Conservation (phyloP, 2,113 vertebrate species). For the Indicator indicator region DNA sequence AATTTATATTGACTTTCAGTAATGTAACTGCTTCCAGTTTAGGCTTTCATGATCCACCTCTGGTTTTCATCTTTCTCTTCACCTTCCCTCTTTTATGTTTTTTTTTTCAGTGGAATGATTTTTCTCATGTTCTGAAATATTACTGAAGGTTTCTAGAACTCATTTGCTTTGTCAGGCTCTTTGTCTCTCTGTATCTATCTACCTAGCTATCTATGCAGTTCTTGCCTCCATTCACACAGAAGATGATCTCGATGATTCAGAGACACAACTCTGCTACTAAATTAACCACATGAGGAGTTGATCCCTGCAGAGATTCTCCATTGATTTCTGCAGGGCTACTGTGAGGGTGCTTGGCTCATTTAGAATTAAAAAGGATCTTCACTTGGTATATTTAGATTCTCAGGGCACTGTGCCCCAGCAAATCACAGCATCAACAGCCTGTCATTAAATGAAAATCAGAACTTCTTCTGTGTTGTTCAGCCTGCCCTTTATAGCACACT, state of each 20-base stretch:
- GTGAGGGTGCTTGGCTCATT: background rate
- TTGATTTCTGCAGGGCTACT: background rate
- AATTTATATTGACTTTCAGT: background rate
- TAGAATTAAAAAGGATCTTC: background rate
- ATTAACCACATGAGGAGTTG: background rate
- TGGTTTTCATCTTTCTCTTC: background rate
- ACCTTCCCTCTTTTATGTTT: background rate
- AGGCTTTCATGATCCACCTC: background rate
- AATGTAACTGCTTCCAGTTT: background rate
- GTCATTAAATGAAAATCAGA: background rate
- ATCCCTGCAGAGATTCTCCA: background rate
- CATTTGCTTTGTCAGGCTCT: background rate
- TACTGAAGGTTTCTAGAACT: background rate
- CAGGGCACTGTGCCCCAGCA: background rate
- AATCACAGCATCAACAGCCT: background rate
- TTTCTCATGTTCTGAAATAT: background rate
- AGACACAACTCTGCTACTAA: background rate
- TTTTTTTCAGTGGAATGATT: background rate
- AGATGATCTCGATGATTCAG: background rate
- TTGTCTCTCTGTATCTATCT: background rate
- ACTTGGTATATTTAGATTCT: background rate
- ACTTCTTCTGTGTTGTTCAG: background rate
- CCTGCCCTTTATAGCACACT: background rate
- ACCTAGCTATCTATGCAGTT: background rate
- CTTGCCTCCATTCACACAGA: background rate